phyloP scores from a whole-genome alignment of 2,888 invertebrate genomes.

The Cryptus viduatorius region DNA sequence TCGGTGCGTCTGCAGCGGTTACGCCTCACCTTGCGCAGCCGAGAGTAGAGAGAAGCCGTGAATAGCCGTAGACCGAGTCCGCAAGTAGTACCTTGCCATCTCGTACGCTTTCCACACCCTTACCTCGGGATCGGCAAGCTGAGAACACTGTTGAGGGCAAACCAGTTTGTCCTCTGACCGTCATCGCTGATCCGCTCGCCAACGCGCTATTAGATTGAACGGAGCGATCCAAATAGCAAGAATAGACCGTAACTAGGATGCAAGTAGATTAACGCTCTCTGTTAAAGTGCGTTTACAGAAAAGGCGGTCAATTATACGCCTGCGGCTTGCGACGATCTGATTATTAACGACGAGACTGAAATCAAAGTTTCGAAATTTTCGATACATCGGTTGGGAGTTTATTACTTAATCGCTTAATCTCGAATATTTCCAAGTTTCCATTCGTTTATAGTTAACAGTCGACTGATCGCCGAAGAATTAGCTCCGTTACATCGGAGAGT shows the following conservation, averaged over 20 bases:
- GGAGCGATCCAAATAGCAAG: conserved; percentile 71
- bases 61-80: conserved; percentile 6
- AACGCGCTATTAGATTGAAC: conserved; percentile 69
- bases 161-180: conserved; percentile 79
- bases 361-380: not conserved
- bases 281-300: not conserved
- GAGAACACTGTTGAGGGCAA: conserved; percentile 73
- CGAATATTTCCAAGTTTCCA: not conserved
- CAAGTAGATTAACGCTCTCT: no score
- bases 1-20: conserved; percentile 74
- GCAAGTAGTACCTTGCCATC: conserved; percentile 66
- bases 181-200: conserved; percentile 54
- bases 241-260: conserved; percentile 33
- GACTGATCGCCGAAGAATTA: conserved; percentile 2
- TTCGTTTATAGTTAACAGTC: not conserved
- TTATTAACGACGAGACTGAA: not conserved
- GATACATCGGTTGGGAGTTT: not conserved
- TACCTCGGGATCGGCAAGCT: conserved; percentile 71
- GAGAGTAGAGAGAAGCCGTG: conserved; percentile 13
- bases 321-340: not conserved
- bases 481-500: not conserved
- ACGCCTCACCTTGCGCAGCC: conserved; percentile 67
- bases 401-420: not conserved
- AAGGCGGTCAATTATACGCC: not conserved
- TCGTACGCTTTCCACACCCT: conserved; percentile 61